Base-by-base conservation (phyloP, 53 echinoderm and acorn worm genomes). In the Echinarachnius parma region DNA sequence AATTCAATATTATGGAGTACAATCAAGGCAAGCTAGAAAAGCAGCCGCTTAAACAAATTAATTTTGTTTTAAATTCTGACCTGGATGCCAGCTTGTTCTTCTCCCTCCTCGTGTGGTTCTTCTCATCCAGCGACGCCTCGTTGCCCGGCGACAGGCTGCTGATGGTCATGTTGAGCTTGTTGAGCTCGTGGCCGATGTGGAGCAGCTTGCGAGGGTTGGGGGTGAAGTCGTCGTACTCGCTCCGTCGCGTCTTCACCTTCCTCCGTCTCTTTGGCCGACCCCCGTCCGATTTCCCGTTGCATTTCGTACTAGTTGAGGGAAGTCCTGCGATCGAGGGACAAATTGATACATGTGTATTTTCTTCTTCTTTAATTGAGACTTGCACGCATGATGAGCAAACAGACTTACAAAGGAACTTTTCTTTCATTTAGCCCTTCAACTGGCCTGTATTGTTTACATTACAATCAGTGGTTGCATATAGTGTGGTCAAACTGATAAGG, bases 61-160 rank as follows among this genome's bases (percentile, higher is more conserved):
- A 25, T 53, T n/a, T n/a, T n/a, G n/a, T n/a, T n/a, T n/a, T n/a
- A 50, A 8, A 21, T 39, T 10, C 34, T 46, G 52, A 93, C 94
- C 94, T 90, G 47, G 94, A 94, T 31, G 94, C 94, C 21, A 95
- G 77, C 53, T 95, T 95, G 53, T 95, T 95, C 69, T 95, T 95
- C 55, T 95, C 96, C 49, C 91, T 84, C 62, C 96, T 66, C 16
- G 91, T 92, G 32, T 79, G 77, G 65, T 91, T 90, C 53, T 90
- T 75, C 23, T 91, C 87, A 60, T 57, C 87, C 3, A 59, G 55
- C 1, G 90, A 75, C 33, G 87, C 78, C 19, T 87, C 87, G 34
- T 84, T 87, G n/a, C 87, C 84, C 4, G 96, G 96, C 16, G 68
- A 71, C 85, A 95, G 79, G 59, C 84, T 84, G 54, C 87, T 84